phyloP scores from a whole-genome alignment of 2,797 vertebrate genomes.

The Forpus xanthops region DNA sequence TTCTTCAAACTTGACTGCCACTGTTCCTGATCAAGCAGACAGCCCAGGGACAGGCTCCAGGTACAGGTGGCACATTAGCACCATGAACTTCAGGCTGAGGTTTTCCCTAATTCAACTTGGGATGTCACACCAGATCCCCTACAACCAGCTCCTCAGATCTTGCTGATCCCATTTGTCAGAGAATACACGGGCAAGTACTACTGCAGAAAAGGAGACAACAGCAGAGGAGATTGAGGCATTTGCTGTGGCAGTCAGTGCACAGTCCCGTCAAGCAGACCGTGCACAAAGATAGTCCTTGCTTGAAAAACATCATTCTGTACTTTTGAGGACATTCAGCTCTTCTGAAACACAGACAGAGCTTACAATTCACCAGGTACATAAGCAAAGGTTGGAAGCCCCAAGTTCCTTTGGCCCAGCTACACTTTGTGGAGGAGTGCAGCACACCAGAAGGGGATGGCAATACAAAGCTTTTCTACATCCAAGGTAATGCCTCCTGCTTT shows the following conservation, averaged over 20 bases:
- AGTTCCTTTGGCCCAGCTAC: neutral
- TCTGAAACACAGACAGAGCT: neutral
- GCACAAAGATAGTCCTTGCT: neutral
- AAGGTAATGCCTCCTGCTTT: neutral
- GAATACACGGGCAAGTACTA: neutral
- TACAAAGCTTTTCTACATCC: neutral
- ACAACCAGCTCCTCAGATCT: neutral
- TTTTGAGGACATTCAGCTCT: neutral
- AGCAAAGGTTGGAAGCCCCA: neutral
- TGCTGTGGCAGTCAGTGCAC: neutral
- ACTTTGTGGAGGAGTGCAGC: neutral
- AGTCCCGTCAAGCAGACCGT: neutral
- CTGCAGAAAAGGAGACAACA: fast-evolving
- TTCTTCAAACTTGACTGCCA: neutral
- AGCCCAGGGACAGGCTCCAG: neutral
- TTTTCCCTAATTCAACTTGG: neutral
- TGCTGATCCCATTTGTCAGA: neutral
- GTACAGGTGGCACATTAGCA: neutral
- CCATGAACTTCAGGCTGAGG: neutral
- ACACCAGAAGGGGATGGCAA: neutral
- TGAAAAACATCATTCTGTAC: neutral
- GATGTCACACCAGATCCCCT: neutral
- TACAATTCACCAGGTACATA: neutral
- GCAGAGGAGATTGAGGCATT: neutral
- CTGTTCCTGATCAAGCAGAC: neutral